Evolutionary conservation across 53 echinoderm and acorn worm genomes (phyloP).

Genomic region (Temnopleurus reevesii): DNA sequence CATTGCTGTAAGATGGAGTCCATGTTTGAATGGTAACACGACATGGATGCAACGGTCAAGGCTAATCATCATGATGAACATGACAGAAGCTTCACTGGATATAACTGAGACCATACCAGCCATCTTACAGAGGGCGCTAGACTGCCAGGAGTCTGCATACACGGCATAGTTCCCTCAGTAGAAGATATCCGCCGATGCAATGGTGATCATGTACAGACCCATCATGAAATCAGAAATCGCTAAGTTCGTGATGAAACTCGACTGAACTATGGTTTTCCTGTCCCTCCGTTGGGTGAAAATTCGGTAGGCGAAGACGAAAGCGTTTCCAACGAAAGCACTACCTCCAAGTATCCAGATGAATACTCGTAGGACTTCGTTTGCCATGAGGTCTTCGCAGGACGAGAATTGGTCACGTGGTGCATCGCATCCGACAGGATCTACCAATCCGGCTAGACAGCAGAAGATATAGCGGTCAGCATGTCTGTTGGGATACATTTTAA

Average conservation of each 20-base stretch:
- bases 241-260: conserved; percentile 58
- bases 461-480: conserved; percentile 45
- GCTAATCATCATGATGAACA: conserved; percentile 54
- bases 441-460: conserved; percentile 39
- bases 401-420: conserved; percentile 59
- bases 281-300: neutral
- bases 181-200: conserved; percentile 53
- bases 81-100: conserved; percentile 59
- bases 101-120: conserved; percentile 47
- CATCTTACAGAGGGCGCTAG: conserved; percentile 46
- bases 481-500: conserved; percentile 19
- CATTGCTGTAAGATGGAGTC: conserved; percentile 8
- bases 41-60: conserved; percentile 46
- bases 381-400: conserved; percentile 61
- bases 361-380: conserved; percentile 19
- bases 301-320: conserved; percentile 43
- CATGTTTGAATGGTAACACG: conserved; percentile 28
- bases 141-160: conserved; percentile 50
- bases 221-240: conserved; percentile 61
- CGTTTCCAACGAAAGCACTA: conserved; percentile 60
- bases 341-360: conserved; percentile 61
- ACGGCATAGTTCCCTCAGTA: conserved; percentile 49
- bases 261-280: conserved; percentile 26
- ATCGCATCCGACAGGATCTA: conserved; percentile 15
- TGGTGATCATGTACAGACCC: conserved; percentile 64